Base-by-base conservation (phyloP, 2,888 invertebrate genomes). In the Noctua comes region DNA sequence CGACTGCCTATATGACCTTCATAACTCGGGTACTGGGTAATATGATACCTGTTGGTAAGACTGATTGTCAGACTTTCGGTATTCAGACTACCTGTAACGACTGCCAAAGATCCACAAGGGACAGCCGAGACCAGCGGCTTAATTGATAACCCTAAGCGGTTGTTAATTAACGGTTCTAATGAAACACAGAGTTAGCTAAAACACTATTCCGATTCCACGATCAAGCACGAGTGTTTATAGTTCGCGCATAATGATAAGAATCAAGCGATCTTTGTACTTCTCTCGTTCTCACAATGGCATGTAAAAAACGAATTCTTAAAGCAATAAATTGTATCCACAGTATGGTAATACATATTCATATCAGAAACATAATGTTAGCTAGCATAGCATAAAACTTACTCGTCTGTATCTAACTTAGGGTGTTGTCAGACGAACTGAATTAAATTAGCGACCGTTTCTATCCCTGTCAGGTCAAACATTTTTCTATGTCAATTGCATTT, bases 291-390 rank as follows among this genome's bases (percentile, higher is more conserved):
- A 85, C 72, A 85, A 73, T 48, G 8, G 40, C 36, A 11, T 21
- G 65, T 57, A 82, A 85, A 82, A 85, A 72, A 85, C 65, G 18
- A 76, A 76, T 82, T 66, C 43, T 73, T 80, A 57, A 57, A 62
- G 69, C 31, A 77, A 82, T 82, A 85, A 85, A 85, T 83, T 73
- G 48, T 77, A 66, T 59, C 43, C 43, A 80, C 85, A 64, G 21
- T 51, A 64, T 62, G 27, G 16, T 73, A 66, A 82, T 86, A 66
- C 72, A 86, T 83, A 83, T 83, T 86, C 73, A 83, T 82, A 64
- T 70, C 54, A 46, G 48, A 77, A 62, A 69, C n/a, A 77, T 83
- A 82, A 83, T 65, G 40, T 62, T 69, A 70, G 68, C 51, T 59
- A 76, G 31, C 46, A 69, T 27, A 74, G 70, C 57, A 59, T 68